Conservation (phyloP, 2,797 vertebrate genomes). For the Characodon lateralis region DNA sequence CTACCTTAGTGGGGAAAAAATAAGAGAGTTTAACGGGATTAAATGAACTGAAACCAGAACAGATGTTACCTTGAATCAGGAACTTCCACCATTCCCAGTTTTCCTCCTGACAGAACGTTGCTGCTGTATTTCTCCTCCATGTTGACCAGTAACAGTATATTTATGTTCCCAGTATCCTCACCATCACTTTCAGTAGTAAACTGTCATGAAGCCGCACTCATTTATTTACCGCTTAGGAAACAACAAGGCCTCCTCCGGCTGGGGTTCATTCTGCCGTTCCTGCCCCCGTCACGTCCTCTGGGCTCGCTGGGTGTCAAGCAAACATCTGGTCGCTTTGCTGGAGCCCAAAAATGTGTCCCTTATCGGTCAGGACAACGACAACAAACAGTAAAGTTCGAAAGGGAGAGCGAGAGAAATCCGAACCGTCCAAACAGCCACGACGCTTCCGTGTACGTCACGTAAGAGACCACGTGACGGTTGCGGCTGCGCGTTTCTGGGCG, state of each 20-base stretch:
- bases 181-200: conserved; percentile 24
- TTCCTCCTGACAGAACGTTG: conserved; percentile 87
- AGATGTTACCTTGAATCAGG: conserved; percentile 87
- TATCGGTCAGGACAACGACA: not conserved
- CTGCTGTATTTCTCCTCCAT: conserved; percentile 96
- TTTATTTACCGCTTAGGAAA: not conserved
- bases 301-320: not conserved
- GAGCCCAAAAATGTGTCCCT: not conserved
- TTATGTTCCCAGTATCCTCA: conserved; percentile 8
- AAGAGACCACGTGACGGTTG: not conserved
- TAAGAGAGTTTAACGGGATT: not conserved
- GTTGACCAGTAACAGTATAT: conserved; percentile 8
- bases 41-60: not conserved
- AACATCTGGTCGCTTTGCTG: not conserved
- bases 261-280: conserved; percentile 23
- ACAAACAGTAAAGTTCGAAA: not conserved
- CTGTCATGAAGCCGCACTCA: not conserved
- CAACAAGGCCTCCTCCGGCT: not conserved
- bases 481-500: conserved; percentile 32
- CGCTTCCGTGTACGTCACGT: conserved; percentile 70
- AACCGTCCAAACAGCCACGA: conserved; percentile 10
- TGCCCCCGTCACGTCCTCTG: not conserved
- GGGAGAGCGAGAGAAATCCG: not conserved
- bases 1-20: not conserved
- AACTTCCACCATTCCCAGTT: conserved; percentile 91